Evolutionary conservation across 2,797 vertebrate species (phyloP), one percentile per base, ranked within the genome.

Genomic region (Galaxias olidus): DNA sequence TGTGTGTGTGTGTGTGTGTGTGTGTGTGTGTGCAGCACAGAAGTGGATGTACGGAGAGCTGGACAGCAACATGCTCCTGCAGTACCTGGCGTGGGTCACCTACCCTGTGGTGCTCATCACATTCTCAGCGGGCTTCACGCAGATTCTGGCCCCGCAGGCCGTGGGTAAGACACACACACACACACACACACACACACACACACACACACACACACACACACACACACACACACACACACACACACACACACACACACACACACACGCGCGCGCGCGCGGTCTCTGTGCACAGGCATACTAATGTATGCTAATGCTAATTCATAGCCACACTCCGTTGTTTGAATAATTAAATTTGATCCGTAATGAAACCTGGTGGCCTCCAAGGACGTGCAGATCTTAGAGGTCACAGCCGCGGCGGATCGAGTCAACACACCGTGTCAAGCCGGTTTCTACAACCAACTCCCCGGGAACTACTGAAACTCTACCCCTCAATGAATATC

Each of bases 51-150:
- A 97, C 0, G 90, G 87, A 5, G 97, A 96, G 18, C 87, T 99
- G 89, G 93, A 97, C 86, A 93, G 90, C 79, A 98, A 94, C 66
- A 90, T 98, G 87, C 86, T 97, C 41, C 92, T 99, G 69, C 97
- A 99, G 86, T 99, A 99, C 88, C 90, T 99, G 81, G 97, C 96
- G 63, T 99, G 97, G 97, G 95, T 99, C 80, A 97, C 95, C 68
- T 99, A 98, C 76, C 97, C 97, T 0, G 93, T 98, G 0, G 97
- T 99, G 78, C 95, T 99, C 88, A 99, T 99, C 91, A 98, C 97
- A 57, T 99, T 99, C 91, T 98, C 97, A 0, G 97, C 97, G 0
- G 97, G 97, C 75, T 98, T 98, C 80, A 98, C 96, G 10, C 97
- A 98, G 91, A 98, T 99, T 72, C 90, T 99, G 30, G 92, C 97